Evolutionary conservation across 2,797 vertebrate species (phyloP).

Genomic region (Brachyalestes nurse): DNA sequence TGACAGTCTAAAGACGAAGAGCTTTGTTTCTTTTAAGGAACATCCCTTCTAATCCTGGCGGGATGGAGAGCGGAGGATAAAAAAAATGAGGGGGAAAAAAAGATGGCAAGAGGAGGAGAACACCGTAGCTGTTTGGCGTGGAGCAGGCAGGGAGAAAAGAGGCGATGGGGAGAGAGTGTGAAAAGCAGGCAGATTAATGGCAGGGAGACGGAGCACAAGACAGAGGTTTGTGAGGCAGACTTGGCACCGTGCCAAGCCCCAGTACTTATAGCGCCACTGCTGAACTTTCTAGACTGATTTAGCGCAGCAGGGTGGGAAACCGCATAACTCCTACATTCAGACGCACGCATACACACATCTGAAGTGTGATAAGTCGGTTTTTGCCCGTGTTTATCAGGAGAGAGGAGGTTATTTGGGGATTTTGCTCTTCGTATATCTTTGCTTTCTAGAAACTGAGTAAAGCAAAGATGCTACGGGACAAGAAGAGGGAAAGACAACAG

Average conservation of each 20-base stretch:
- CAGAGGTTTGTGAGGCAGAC: constrained; percentile 35
- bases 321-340: not conserved
- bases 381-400: constrained; percentile 14
- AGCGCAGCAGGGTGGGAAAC: not conserved
- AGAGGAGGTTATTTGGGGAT: constrained; percentile 28
- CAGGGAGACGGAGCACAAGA: constrained; percentile 2
- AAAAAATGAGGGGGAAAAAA: not conserved
- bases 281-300: constrained; percentile 25
- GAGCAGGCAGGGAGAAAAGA: constrained; percentile 1
- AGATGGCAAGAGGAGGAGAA: constrained; percentile 34
- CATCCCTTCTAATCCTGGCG: constrained; percentile 43
- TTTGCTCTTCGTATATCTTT: not conserved
- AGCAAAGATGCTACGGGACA: not conserved
- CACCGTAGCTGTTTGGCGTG: constrained; percentile 16
- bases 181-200: constrained; percentile 38
- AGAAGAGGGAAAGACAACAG: not conserved
- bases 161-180: constrained; percentile 11
- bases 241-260: constrained; percentile 32
- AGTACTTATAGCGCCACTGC: not conserved
- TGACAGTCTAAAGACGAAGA: constrained; percentile 23
- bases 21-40: constrained; percentile 53
- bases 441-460: not conserved
- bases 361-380: constrained; percentile 31
- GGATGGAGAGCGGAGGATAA: constrained; percentile 11
- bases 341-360: not conserved